phyloP scores from a whole-genome alignment of 2,797 vertebrate genomes.

The Emydoidea blandingii region DNA sequence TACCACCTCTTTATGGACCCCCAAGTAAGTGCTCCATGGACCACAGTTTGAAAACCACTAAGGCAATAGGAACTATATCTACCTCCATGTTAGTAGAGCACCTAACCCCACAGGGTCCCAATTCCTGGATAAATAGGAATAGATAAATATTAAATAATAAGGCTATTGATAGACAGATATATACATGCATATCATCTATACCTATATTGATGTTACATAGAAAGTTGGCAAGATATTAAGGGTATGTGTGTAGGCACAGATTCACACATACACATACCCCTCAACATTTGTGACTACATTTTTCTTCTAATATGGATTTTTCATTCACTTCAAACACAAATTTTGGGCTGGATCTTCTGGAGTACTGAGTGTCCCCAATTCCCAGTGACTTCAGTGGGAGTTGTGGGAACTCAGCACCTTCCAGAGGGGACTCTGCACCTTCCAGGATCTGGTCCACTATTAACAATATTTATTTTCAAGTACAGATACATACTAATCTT shows the following conservation, averaged over 20 bases:
- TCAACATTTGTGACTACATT: neutral
- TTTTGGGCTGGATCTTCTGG: neutral
- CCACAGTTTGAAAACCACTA: neutral
- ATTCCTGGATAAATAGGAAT: neutral
- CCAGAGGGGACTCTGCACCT: neutral
- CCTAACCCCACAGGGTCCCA: neutral
- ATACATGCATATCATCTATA: neutral
- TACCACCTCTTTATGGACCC: neutral
- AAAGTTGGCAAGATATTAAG: neutral
- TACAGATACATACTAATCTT: neutral
- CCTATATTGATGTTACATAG: neutral
- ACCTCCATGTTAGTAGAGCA: neutral
- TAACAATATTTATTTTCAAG: neutral
- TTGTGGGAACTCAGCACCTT: neutral
- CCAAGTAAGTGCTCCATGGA: neutral
- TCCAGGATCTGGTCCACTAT: neutral
- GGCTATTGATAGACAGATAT: neutral
- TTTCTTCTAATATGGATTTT: neutral
- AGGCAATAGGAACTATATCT: neutral
- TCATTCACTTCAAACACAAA: neutral
- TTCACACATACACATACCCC: accelerated
- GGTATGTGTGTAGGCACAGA: accelerated
- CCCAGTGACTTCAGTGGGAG: neutral
- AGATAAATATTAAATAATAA: neutral
- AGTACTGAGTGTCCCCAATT: neutral